Conservation (phyloP, 2,888 invertebrate genomes). For the Atrina japonica region DNA sequence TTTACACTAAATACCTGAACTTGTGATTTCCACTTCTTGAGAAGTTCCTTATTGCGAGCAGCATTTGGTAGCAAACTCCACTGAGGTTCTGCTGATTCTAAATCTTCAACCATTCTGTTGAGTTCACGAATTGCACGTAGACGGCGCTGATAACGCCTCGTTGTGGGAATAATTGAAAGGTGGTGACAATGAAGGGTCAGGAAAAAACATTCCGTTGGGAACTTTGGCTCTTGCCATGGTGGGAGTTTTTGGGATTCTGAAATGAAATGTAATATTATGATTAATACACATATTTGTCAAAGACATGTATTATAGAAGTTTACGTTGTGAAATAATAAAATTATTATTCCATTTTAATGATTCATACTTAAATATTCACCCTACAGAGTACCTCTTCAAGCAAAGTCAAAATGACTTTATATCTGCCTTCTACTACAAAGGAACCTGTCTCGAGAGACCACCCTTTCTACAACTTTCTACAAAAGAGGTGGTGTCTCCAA, state of each 20-base stretch:
- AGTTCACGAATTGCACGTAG: slow-evolving; percentile 90
- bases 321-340: too few species aligned
- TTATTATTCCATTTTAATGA: too few species aligned
- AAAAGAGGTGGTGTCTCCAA: too few species aligned
- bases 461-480: too few species aligned
- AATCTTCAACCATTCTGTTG: slow-evolving; percentile 82
- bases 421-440: too few species aligned
- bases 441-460: too few species aligned
- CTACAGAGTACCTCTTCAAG: too few species aligned
- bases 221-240: slow-evolving; percentile 90
- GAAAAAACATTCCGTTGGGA: slow-evolving; percentile 98
- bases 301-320: too few species aligned
- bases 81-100: slow-evolving; percentile 83
- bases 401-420: too few species aligned
- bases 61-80: slow-evolving; percentile 74
- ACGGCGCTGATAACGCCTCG: slow-evolving; percentile 91
- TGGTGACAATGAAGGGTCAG: slow-evolving; percentile 96
- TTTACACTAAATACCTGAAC: slow-evolving; percentile 84
- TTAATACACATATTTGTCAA: neutral
- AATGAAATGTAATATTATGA: neutral
- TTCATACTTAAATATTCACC: too few species aligned
- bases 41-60: slow-evolving; percentile 88
- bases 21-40: slow-evolving; percentile 93
- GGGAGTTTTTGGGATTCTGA: slow-evolving; percentile 44
- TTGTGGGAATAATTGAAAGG: slow-evolving; percentile 92